Base-by-base conservation (phyloP, 2,113 vertebrate genomes). In the Jacana jacana region DNA sequence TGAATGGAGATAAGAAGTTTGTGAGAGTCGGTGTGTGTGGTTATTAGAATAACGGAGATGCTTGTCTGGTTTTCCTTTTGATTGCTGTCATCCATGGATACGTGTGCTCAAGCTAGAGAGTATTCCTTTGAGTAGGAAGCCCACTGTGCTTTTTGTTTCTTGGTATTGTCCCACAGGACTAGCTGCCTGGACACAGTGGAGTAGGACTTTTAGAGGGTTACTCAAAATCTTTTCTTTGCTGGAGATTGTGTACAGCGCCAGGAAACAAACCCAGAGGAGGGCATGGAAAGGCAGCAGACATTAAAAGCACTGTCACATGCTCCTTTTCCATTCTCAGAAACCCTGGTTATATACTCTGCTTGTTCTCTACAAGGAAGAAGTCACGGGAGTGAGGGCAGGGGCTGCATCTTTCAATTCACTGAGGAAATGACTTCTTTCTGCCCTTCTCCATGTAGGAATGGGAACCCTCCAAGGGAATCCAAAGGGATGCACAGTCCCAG, bases 1-100 rank as follows among this genome's bases (percentile, higher is more conserved):
- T 92, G 86, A 80, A 18, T 91, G 81, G 83, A 95, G 92, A 65
- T 66, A 79, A 86, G 73, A 66, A 80, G 48, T 94, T 93, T 85
- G 91, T 84, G 90, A 95, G 69, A 92, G 78, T 54, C 58, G 81
- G 78, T 17, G n/a, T 95, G 93, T 96, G 68, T 37, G 20, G 55
- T 95, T 76, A 79, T 81, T 61, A 44, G 71, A 87, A 71, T 85
- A 82, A 54, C 33, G 13, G 33, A 94, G 75, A 42, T 6, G 7
- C 70, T 91, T 91, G 49, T 68, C 68, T 78, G 40, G 22, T 5
- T 92, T 75, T 81, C 13, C 30, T n/a, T 91, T 83, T 91, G 79
- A 89, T 96, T 58, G 81, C 40, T 95, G 10, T 87, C 49, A 24
- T 83, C 52, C 72, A 61, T 69, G 87, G 92, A 82, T 90, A 88